A percentile compares a stretch with the other conserved stretches of the same genome.
Evolutionary conservation across 1,140 invertebrate genomes (phyloP).

Genomic region (Acromyrmex charruanus): DNA sequence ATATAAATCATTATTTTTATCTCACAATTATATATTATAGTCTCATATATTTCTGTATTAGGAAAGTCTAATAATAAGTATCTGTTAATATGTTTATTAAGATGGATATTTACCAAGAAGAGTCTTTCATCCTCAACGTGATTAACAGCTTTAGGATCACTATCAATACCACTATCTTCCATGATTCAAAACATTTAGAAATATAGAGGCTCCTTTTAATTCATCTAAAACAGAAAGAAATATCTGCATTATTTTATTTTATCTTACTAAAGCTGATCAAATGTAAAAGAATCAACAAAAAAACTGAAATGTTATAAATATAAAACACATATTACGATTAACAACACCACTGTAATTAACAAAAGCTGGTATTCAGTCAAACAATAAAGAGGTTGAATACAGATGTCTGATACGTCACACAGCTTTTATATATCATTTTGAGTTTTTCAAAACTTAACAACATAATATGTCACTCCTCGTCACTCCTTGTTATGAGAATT

Average conservation of each 20-base stretch:
- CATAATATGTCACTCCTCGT: not conserved
- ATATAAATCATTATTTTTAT: not conserved
- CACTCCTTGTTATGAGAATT: not conserved
- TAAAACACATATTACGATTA: not conserved
- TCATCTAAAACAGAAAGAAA: constrained; percentile 64
- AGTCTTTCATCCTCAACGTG: constrained; percentile 85
- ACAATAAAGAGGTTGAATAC: not conserved
- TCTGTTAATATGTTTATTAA: not conserved
- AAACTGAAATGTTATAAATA: not conserved
- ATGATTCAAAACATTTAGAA: constrained; percentile 79
- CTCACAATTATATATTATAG: constrained; percentile 18
- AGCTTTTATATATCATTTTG: not conserved
- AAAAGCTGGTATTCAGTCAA: constrained; percentile 5
- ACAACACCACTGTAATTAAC: not conserved
- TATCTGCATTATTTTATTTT: constrained; percentile 4
- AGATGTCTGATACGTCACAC: not conserved
- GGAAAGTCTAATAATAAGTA: not conserved
- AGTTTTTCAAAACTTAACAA: constrained; percentile 7
- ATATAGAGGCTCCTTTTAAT: constrained; percentile 26
- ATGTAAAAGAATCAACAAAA: not conserved
- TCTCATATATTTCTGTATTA: constrained; percentile 18
- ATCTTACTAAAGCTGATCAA: not conserved
- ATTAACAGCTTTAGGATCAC: constrained; percentile 87
- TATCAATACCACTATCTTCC: constrained; percentile 90
- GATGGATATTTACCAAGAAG: constrained; percentile 81